Evolutionary conservation across 2,888 invertebrate genomes (phyloP).

Genomic region (Lasioglossum leucozonium): DNA sequence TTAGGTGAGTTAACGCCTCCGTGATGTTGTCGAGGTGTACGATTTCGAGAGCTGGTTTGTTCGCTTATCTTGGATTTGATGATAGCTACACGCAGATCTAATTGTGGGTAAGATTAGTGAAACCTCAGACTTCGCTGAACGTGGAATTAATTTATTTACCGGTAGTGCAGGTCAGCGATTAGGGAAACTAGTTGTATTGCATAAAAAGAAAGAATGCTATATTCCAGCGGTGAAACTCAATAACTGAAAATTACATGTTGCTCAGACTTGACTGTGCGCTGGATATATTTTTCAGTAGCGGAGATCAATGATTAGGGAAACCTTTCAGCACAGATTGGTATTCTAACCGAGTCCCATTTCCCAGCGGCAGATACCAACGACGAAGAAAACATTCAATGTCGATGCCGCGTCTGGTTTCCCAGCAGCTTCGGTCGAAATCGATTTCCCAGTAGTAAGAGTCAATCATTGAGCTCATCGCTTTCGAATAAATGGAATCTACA

Average conservation of each 20-base stretch:
- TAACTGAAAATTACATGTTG: neutral
- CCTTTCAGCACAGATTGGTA: neutral
- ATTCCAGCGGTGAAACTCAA: neutral
- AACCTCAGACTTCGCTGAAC: too few species aligned
- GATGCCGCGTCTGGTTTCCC: neutral
- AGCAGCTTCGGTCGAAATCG: neutral
- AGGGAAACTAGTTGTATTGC: neutral
- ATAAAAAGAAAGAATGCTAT: neutral
- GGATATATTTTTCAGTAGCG: neutral
- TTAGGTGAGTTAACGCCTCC: neutral
- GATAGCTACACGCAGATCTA: neutral
- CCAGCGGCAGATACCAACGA: neutral
- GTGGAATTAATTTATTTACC: neutral
- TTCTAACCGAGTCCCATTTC: neutral
- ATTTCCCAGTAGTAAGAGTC: neutral
- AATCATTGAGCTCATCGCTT: neutral
- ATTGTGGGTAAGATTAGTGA: too few species aligned
- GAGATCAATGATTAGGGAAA: neutral
- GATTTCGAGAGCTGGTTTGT: neutral
- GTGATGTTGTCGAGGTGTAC: neutral
- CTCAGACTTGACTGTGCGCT: too few species aligned
- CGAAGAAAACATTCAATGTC: neutral
- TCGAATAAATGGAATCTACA: neutral
- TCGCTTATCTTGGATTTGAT: neutral
- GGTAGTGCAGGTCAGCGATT: neutral